Evolutionary conservation across 2,113 vertebrate genomes (phyloP).

Genomic region (Poeciliopsis retropinna): DNA sequence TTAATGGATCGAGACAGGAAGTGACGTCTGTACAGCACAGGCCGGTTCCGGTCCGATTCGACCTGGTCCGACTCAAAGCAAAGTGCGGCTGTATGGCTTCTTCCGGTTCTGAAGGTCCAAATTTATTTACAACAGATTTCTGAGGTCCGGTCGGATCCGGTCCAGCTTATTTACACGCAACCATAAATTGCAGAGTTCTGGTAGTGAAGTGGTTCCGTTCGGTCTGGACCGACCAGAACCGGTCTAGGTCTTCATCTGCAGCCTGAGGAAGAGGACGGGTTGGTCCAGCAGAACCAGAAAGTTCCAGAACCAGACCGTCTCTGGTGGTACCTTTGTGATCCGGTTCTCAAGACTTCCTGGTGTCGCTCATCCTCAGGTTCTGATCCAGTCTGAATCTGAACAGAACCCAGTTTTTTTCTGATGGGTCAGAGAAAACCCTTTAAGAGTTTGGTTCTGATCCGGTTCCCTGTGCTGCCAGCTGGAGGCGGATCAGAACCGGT

Average conservation of each 20-base stretch:
- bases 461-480: slow-evolving; percentile 32
- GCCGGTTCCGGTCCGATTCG: slow-evolving; percentile 6
- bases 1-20: slow-evolving; percentile 43
- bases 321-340: slow-evolving; percentile 3
- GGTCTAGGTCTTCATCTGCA: neutral
- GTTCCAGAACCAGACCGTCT: too few species aligned
- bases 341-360: neutral
- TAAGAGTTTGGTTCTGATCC: neutral
- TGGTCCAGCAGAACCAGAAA: too few species aligned
- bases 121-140: slow-evolving; percentile 47
- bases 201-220: neutral
- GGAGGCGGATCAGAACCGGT: neutral
- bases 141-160: neutral
- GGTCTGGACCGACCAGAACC: neutral
- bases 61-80: slow-evolving; percentile 30
- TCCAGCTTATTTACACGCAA: neutral
- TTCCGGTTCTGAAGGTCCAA: slow-evolving; percentile 39
- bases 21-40: slow-evolving; percentile 45
- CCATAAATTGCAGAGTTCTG: slow-evolving; percentile 1
- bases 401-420: too few species aligned
- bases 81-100: slow-evolving; percentile 38
- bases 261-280: neutral
- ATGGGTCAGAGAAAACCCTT: too few species aligned
- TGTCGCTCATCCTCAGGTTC: neutral
- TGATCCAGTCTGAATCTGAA: too few species aligned